Conservation (phyloP, 2,888 invertebrate species). For the Phragmatobia fuliginosa region DNA sequence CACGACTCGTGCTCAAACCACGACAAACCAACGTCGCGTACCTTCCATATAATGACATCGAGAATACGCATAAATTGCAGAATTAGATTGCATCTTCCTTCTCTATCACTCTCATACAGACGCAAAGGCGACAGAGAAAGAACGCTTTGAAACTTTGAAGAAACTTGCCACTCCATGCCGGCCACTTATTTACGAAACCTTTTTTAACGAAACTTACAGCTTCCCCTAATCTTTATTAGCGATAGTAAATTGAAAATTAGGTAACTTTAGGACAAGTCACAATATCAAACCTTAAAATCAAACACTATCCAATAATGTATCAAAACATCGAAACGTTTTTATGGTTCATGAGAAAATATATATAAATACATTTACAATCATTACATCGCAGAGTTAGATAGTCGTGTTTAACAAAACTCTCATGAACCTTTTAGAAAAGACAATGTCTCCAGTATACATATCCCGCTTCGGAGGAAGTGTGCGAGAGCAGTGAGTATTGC, state of each 20-base stretch:
- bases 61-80: slow-evolving; percentile 29
- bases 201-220: slow-evolving; percentile 56
- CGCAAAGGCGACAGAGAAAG: slow-evolving; percentile 23
- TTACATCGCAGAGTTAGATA: slow-evolving; percentile 31
- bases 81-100: slow-evolving; percentile 24
- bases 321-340: slow-evolving; percentile 64
- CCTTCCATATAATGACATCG: slow-evolving; percentile 22
- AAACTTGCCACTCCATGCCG: slow-evolving; percentile 31
- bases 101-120: slow-evolving; percentile 23
- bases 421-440: slow-evolving; percentile 51
- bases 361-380: slow-evolving; percentile 36
- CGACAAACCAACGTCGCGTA: slow-evolving; percentile 18
- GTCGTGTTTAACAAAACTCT: slow-evolving; percentile 30
- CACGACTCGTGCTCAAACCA: slow-evolving; percentile 8
- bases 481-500: slow-evolving; percentile 30
- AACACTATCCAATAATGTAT: slow-evolving; percentile 57
- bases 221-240: slow-evolving; percentile 66
- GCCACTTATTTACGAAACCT: slow-evolving; percentile 47
- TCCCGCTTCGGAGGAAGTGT: slow-evolving; percentile 25
- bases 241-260: slow-evolving; percentile 68
- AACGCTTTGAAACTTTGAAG: slow-evolving; percentile 18
- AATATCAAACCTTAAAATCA: slow-evolving; percentile 76
- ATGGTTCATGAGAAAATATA: slow-evolving; percentile 49
- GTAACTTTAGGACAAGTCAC: slow-evolving; percentile 72
- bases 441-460: slow-evolving; percentile 31